Evolutionary conservation across 2,797 vertebrate genomes (phyloP).

Genomic region (Coendou prehensilis): DNA sequence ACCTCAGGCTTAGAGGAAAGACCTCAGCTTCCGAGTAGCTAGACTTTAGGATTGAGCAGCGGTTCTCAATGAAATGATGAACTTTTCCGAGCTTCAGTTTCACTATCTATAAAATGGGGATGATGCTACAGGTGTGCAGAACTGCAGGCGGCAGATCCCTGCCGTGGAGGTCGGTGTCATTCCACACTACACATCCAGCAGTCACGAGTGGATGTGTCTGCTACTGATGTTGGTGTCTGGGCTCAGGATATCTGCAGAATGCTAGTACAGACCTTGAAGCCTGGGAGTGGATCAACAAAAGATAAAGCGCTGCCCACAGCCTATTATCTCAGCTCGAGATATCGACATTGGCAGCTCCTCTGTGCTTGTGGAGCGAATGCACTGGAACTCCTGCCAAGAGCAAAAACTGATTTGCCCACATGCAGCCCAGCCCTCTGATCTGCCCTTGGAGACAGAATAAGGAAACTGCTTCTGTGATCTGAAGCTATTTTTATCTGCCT

Average conservation of each 20-base stretch:
- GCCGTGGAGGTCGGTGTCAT: fast-evolving
- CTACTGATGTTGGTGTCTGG: not conserved
- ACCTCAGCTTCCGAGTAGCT: not conserved
- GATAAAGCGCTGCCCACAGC: slow-evolving; percentile 33
- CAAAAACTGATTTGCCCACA: slow-evolving; percentile 83
- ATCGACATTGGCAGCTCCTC: slow-evolving; percentile 82
- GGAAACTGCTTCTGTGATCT: slow-evolving; percentile 78
- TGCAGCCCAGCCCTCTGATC: slow-evolving; percentile 82
- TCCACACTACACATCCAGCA: fast-evolving
- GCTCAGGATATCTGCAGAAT: not conserved
- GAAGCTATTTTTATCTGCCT: slow-evolving; percentile 87
- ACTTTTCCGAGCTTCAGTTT: not conserved
- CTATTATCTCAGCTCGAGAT: slow-evolving; percentile 74
- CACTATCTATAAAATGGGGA: no score
- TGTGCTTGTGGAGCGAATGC: slow-evolving; percentile 65
- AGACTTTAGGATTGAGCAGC: not conserved
- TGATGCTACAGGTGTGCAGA: not conserved
- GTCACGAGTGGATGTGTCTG: not conserved
- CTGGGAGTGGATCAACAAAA: slow-evolving; percentile 53
- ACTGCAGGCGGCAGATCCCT: not conserved
- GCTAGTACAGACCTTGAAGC: slow-evolving; percentile 55
- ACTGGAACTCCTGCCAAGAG: slow-evolving; percentile 80
- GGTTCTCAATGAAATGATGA: not conserved
- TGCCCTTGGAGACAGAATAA: slow-evolving; percentile 86
- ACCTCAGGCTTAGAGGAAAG: not conserved